A percentile compares a stretch with the other conserved stretches of the same genome.
These are phyloP conservation scores for Meles meles DNA, from an alignment of 2,113 vertebrate genomes.

Conservation along the genomic window DNA sequence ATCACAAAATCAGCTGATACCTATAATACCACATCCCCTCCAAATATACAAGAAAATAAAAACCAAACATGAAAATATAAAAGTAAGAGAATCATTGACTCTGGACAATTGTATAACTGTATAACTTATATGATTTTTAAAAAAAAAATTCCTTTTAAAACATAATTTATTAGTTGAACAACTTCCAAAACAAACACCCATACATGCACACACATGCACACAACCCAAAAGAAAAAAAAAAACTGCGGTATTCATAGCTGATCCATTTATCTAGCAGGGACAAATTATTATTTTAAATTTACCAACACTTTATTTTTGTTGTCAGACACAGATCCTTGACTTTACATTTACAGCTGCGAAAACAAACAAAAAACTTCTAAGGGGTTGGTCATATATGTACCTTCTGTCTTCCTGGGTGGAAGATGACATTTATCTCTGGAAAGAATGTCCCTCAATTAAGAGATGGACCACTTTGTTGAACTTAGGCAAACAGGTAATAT, in stretches of 20 bases:
- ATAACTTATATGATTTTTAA: not conserved
- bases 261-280: not conserved
- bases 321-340: not conserved
- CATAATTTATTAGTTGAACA: not conserved
- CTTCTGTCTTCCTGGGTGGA: not conserved
- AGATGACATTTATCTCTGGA: not conserved
- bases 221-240: not conserved
- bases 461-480: accelerated
- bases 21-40: not conserved
- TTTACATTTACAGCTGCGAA: not conserved
- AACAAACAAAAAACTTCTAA: not conserved
- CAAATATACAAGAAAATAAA: not conserved
- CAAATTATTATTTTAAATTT: not conserved
- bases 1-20: not conserved
- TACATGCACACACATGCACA: not conserved
- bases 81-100: not conserved
- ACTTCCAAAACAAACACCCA: not conserved
- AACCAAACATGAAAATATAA: not conserved
- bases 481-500: not conserved
- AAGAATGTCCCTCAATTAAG: not conserved
- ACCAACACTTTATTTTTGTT: not conserved
- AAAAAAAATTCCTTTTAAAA: not conserved
- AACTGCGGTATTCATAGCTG: not conserved
- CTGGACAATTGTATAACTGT: not conserved
- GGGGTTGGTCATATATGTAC: too few relatives aligned